phyloP scores from a whole-genome alignment of 2,113 vertebrate genomes.

The Kryptolebias marmoratus region DNA sequence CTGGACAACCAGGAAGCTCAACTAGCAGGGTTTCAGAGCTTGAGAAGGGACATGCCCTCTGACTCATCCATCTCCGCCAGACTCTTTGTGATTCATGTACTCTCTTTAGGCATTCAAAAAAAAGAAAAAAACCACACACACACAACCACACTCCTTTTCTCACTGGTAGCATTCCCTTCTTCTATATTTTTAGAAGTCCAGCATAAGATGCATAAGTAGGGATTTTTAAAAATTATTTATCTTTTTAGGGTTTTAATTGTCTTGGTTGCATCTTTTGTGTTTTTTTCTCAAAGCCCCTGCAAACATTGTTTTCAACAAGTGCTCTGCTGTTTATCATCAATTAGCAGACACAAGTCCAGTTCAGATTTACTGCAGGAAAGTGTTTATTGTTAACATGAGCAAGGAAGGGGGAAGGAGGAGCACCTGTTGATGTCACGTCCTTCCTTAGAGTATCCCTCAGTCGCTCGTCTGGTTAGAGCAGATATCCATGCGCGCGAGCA shows the following conservation, averaged over 20 bases:
- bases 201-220: slow-evolving; percentile 7
- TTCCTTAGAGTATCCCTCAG: slow-evolving; percentile 66
- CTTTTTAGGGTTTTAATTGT: neutral
- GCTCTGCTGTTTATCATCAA: neutral
- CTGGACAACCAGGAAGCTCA: slow-evolving; percentile 41
- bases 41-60: slow-evolving; percentile 53
- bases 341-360: neutral
- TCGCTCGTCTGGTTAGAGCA: slow-evolving; percentile 61
- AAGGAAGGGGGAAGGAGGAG: slow-evolving; percentile 76
- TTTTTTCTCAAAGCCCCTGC: neutral
- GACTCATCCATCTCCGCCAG: slow-evolving; percentile 51
- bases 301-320: neutral
- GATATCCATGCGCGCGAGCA: slow-evolving; percentile 60
- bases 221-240: slow-evolving; percentile 12
- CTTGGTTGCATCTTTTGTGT: no score
- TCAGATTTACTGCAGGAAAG: slow-evolving; percentile 22
- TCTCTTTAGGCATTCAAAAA: slow-evolving; percentile 16
- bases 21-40: slow-evolving; percentile 34
- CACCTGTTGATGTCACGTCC: slow-evolving; percentile 83
- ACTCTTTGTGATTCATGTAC: slow-evolving; percentile 56
- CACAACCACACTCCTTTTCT: slow-evolving; percentile 18
- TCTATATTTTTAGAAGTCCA: slow-evolving; percentile 30
- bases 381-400: slow-evolving; percentile 78
- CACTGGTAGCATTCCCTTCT: slow-evolving; percentile 11
- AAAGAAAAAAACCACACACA: neutral